Percentiles rank a stretch among this genome's conserved stretches.
Evolutionary conservation across 1,140 invertebrate genomes (phyloP).

Genomic region (Pseudomyrmex gracilis): DNA sequence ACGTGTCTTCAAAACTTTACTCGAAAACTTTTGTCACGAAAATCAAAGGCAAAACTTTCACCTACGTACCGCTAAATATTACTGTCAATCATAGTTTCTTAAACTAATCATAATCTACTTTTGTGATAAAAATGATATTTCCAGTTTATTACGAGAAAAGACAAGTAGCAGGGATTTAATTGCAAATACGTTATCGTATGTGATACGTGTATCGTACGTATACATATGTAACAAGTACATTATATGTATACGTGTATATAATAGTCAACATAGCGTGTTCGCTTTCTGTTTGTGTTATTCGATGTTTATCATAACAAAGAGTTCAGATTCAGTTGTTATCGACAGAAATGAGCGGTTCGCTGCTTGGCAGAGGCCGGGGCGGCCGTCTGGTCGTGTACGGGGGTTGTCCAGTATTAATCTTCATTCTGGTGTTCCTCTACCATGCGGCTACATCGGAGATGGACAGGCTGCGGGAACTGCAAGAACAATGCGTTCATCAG

Average conservation of each 20-base stretch:
- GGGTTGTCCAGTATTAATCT: conserved; percentile 75
- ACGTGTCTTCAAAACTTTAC: no score
- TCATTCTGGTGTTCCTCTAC: conserved; percentile 82
- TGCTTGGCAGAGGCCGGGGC: conserved; percentile 82
- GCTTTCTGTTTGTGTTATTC: no score
- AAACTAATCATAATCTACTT: no score
- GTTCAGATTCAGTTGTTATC: conserved; percentile 27
- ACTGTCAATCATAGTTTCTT: no score
- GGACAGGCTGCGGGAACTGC: conserved; percentile 79
- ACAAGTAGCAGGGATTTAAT: no score
- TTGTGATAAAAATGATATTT: no score
- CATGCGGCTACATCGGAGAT: conserved; percentile 82
- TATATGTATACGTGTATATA: not conserved
- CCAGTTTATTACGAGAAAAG: no score
- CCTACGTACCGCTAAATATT: no score
- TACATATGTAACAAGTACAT: not conserved
- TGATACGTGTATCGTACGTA: no score
- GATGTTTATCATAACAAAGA: not conserved
- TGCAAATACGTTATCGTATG: no score
- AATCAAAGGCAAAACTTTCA: no score
- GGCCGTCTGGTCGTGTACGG: conserved; percentile 82
- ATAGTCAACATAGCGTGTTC: not conserved
- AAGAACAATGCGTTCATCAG: conserved; percentile 83
- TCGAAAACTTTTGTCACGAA: no score
- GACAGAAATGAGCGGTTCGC: conserved; percentile 83